Conservation (phyloP, 2,888 invertebrate genomes). For the Eupithecia insigniata region DNA sequence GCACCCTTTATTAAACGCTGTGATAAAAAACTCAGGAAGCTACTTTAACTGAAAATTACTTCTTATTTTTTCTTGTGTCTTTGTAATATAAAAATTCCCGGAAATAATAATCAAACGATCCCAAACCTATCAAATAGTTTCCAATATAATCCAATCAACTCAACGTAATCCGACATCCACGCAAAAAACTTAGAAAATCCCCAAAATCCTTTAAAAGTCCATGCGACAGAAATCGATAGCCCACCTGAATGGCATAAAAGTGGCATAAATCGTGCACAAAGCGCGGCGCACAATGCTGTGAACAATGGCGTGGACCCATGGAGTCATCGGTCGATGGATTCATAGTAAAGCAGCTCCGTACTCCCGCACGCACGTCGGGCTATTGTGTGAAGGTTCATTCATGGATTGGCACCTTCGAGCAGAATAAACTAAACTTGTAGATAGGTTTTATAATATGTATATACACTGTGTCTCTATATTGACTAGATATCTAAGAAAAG, state of each 20-base stretch:
- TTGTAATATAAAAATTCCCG: background rate
- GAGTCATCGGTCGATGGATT: background rate
- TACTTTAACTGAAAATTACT: background rate
- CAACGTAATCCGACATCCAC: slow-evolving; percentile 11
- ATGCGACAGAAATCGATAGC: slow-evolving; percentile 26
- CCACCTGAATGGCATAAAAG: slow-evolving; percentile 27
- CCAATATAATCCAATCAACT: slow-evolving; percentile 3
- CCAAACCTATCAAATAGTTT: background rate
- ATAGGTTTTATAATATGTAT: background rate
- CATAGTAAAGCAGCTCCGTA: slow-evolving; percentile 31
- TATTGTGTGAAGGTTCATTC: slow-evolving; percentile 36
- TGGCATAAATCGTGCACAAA: slow-evolving; percentile 23
- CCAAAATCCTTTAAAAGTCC: slow-evolving; percentile 20
- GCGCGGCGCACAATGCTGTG: background rate
- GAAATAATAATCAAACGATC: background rate
- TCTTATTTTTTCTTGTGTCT: background rate
- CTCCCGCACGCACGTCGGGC: slow-evolving; percentile 34
- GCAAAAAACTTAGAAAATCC: slow-evolving; percentile 1
- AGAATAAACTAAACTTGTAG: background rate
- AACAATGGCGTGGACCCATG: background rate
- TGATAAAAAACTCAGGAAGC: background rate
- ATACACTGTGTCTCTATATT: background rate
- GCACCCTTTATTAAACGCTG: background rate
- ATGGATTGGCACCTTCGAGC: slow-evolving; percentile 20
- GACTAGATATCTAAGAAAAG: background rate